Evolutionary conservation across 2,888 invertebrate species (phyloP).

Genomic region (Eupithecia dodoneata): DNA sequence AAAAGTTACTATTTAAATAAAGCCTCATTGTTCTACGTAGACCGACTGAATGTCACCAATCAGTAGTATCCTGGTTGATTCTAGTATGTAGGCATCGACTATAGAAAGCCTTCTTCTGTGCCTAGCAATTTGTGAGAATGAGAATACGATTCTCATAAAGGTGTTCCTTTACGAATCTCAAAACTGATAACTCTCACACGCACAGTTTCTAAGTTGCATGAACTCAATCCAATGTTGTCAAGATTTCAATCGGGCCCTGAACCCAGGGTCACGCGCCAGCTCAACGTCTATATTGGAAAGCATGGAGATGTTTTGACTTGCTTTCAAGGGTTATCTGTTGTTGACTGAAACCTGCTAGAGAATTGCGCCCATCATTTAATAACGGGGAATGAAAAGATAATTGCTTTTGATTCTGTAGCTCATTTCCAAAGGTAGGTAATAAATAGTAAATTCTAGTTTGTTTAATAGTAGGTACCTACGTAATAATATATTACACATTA

Average conservation of each 20-base stretch:
- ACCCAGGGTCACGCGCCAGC: constrained; percentile 44
- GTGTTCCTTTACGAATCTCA: constrained; percentile 8
- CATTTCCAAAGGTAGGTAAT: not conserved
- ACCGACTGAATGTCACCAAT: too few species aligned
- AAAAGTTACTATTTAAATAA: too few species aligned
- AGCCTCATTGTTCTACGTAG: too few species aligned
- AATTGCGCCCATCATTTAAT: constrained; percentile 12
- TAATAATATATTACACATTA: not conserved
- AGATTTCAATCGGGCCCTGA: constrained; percentile 48
- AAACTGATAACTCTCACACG: constrained; percentile 25
- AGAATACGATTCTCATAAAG: not conserved
- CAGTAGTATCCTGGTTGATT: too few species aligned
- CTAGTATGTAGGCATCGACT: too few species aligned
- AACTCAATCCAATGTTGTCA: constrained; percentile 42
- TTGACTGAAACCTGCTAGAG: constrained; percentile 6
- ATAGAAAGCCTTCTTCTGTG: too few species aligned
- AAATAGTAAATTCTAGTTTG: not conserved
- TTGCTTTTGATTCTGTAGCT: constrained; percentile 11
- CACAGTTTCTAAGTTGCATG: constrained; percentile 35
- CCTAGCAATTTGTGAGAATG: not conserved
- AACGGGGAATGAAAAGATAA: constrained; percentile 2
- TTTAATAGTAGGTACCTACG: not conserved
- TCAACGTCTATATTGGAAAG: constrained; percentile 47
- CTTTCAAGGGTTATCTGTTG: constrained; percentile 18
- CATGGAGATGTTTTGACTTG: constrained; percentile 31